Percentiles rank a stretch among this genome's conserved stretches.
Conservation (phyloP, 2,797 vertebrate genomes). For the Notoglanidium macrostoma region DNA sequence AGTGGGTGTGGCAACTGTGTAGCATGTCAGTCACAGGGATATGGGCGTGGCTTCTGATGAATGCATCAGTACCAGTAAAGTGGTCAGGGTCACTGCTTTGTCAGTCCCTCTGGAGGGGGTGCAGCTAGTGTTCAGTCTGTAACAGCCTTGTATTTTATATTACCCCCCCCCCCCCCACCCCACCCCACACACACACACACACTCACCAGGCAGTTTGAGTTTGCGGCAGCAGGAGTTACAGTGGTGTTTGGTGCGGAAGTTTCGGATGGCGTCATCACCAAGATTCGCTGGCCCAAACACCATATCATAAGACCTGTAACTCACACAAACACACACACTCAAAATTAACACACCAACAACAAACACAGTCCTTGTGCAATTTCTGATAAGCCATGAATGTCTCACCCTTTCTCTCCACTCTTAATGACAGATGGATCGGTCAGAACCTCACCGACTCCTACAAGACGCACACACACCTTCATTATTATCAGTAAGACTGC, state of each 20-base stretch:
- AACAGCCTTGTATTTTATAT: not conserved
- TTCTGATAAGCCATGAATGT: not conserved
- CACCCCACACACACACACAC: not conserved
- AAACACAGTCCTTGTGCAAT: not conserved
- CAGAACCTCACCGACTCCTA: constrained; percentile 96
- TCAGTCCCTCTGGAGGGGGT: not conserved
- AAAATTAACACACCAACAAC: not conserved
- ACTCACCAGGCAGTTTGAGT: constrained; percentile 92
- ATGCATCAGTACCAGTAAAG: not conserved
- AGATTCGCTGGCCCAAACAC: constrained; percentile 96
- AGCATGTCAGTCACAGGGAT: not conserved
- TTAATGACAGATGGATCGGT: constrained; percentile 98
- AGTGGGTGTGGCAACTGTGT: not conserved
- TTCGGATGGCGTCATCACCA: constrained; percentile 95
- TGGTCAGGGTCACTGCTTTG: too few species aligned
- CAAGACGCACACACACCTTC: constrained; percentile 31
- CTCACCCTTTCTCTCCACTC: constrained; percentile 95
- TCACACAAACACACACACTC: constrained; percentile 26
- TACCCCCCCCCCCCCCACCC: not conserved
- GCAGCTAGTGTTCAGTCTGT: not conserved
- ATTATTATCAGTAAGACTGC: too few species aligned
- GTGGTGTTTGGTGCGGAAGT: constrained; percentile 95
- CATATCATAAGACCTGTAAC: constrained; percentile 90
- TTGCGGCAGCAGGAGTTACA: constrained; percentile 97
- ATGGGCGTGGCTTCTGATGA: not conserved